Evolutionary conservation across 2,797 vertebrate genomes (phyloP), one percentile per base, ranked within the genome.

Genomic region (Buceros bicornis): DNA sequence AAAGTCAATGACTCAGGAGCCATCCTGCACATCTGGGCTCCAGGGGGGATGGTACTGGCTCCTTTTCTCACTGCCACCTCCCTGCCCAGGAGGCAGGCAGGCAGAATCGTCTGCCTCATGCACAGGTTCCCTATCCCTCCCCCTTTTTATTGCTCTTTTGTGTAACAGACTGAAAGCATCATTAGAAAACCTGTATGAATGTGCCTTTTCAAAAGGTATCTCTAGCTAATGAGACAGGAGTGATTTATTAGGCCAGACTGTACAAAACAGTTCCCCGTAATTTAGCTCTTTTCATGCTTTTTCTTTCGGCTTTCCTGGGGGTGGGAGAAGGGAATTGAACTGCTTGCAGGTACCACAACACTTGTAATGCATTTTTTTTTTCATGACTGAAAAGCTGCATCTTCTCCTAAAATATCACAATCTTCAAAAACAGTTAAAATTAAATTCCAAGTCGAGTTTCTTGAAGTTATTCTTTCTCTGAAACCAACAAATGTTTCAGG

Each of bases 401-500:
- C 26, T 81, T 64, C 70, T 57, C 54, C 82, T 90, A 57, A 86
- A 94, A 78, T 31, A 77, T 33, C 56, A 61, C 18, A 28, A 64
- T 31, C 37, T 82, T 61, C 79, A 47, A 65, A 94, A 94, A 88
- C 5, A 62, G 43, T 78, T 84, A 57, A 84, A 93, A 92, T 78
- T 65, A 84, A 93, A 91, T 86, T 83, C 54, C 24, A 71, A 77
- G 47, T 42, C 0, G 0, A 58, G 43, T 40, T 94, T 96, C 56
- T 62, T 85, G 13, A 78, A 86, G 81, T 95, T 92, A 81, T 77
- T 89, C 64, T 93, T 90, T 85, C 67, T 43, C 22, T 78, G 82
- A 85, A 73, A 85, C n/a, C 71, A 88, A 80, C 62, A 84, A 96
- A 90, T 60, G n/a, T 77, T 96, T 87, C 57, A 35, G 47, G 50